Percentiles rank a stretch among this genome's conserved stretches.
Conservation (phyloP, 2,888 invertebrate species). For the Lacanobia oleracea region DNA sequence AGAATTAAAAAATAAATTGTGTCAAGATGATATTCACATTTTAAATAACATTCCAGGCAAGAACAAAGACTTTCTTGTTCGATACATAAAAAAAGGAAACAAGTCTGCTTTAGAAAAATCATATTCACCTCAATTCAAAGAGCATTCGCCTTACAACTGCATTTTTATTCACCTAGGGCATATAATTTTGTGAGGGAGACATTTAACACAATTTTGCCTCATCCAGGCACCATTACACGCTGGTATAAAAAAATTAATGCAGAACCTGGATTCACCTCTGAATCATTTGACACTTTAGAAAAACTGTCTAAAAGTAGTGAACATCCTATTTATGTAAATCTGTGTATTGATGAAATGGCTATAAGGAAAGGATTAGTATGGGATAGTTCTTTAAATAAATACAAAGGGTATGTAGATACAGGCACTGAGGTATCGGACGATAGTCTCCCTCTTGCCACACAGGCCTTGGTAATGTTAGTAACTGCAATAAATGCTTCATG, state of each 20-base stretch:
- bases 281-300: slow-evolving; percentile 12
- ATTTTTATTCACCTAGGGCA: slow-evolving; percentile 11
- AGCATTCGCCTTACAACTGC: slow-evolving; percentile 8
- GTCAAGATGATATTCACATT: not conserved
- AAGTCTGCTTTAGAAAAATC: not conserved
- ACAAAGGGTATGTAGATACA: slow-evolving; percentile 14
- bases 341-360: slow-evolving; percentile 6
- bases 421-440: slow-evolving; percentile 2
- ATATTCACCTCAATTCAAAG: slow-evolving; percentile 6
- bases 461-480: not conserved
- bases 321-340: slow-evolving; percentile 6
- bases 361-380: slow-evolving; percentile 12
- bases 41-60: not conserved
- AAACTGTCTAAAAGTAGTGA: not conserved
- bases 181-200: not conserved
- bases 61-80: slow-evolving; percentile 8
- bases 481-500: slow-evolving; percentile 10
- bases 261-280: not conserved
- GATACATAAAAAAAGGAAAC: slow-evolving; percentile 7
- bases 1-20: slow-evolving; percentile 3
- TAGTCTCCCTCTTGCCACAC: not conserved
- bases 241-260: not conserved
- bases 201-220: not conserved
- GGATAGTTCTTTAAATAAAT: slow-evolving; percentile 1
- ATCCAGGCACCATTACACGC: not conserved